Evolutionary conservation across 1,140 invertebrate genomes (phyloP).

Genomic region (Papilio polyxenes): DNA sequence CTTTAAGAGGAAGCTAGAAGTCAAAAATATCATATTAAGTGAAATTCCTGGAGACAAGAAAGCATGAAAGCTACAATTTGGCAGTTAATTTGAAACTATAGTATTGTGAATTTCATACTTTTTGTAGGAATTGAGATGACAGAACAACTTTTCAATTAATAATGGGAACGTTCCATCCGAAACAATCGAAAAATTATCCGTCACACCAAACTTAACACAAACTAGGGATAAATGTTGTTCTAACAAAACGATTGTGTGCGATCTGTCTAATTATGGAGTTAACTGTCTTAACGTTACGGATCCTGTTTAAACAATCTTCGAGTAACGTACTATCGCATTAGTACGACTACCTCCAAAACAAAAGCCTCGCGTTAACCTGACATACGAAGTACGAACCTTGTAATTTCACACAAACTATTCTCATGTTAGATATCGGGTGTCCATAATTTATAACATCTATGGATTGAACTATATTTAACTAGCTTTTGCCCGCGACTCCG

Average conservation of each 20-base stretch:
- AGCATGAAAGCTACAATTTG: no score
- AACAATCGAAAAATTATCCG: conserved; percentile 38
- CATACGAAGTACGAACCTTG: conserved; percentile 25
- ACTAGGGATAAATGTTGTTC: conserved; percentile 54
- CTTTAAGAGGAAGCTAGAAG: not conserved
- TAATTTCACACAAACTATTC: conserved; percentile 24
- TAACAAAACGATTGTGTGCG: conserved; percentile 55
- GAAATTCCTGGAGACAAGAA: no score
- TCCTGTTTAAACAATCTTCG: conserved; percentile 64
- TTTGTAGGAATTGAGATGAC: not conserved
- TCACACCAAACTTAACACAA: conserved; percentile 39
- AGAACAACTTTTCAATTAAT: conserved; percentile 13
- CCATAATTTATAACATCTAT: not conserved
- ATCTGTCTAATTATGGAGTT: conserved; percentile 61
- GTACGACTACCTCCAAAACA: conserved; percentile 21
- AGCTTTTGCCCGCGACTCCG: no score
- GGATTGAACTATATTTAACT: no score
- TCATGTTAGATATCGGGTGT: not conserved
- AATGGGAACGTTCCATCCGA: not conserved
- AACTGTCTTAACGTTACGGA: conserved; percentile 54
- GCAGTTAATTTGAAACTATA: not conserved
- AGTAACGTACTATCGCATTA: conserved; percentile 51
- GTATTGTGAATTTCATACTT: not conserved
- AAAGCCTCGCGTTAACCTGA: conserved; percentile 6
- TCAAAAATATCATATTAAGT: not conserved